Base-by-base conservation (phyloP, 2,113 vertebrate species). In the Carlito syrichta region DNA sequence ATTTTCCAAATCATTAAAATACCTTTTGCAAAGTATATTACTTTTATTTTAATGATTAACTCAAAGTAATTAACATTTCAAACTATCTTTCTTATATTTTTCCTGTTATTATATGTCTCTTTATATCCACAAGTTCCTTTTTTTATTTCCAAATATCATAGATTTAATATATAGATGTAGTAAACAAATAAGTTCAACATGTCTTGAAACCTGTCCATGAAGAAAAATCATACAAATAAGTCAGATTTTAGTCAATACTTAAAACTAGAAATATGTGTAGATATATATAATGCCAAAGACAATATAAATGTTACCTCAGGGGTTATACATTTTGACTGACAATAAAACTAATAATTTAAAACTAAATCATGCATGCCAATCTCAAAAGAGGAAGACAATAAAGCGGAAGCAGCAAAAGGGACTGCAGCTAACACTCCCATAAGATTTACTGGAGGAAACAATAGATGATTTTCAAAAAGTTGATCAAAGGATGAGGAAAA, bases 31-130 rank as follows among this genome's bases (percentile, higher is more conserved):
- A 94, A 88, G 62, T 48, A 77, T 94, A 96, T 85, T 93, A 91
- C 48, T 89, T 94, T 97, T 96, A 96, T 93, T 95, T 94, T 92
- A 96, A 93, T 94, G 91, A 93, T 92, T 90, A 85, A 90, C 94
- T 86, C 68, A 96, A 84, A 91, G 71, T 91, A 90, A 81, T 92
- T 69, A 94, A 69, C 9, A 96, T 66, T 94, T 92, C 20, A 83
- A 92, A 52, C 32, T 87, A 63, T 91, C 66, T 85, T 93, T 95
- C 5, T 60, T 81, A 3, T 85, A 69, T 94, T 45, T 56, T 96
- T 87, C 56, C n/a, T n/a, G n/a, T n/a, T n/a, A n/a, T 69, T 73
- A 78, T 95, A 48, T 52, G 27, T 14, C 52, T 83, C 43, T 74
- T 90, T 96, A 85, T 0, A 96, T 5, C 3, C 3, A 91, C 11